Evolutionary conservation across 2,888 invertebrate genomes (phyloP).

Genomic region (Ophioninae sp.): DNA sequence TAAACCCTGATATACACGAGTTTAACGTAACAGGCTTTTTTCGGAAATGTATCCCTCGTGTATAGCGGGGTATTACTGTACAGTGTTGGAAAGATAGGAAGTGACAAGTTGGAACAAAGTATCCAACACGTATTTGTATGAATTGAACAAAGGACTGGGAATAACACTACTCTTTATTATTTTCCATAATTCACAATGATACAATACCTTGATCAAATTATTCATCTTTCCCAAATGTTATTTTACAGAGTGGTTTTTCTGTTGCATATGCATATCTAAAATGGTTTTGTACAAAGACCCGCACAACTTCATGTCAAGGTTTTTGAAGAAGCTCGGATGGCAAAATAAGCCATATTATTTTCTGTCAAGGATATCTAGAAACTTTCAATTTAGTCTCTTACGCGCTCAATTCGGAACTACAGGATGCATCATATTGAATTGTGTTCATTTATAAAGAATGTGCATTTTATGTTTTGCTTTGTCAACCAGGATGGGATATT

Average conservation of each 20-base stretch:
- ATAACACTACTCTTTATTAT: not conserved
- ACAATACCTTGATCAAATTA: not conserved
- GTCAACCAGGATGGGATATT: slow-evolving; percentile 92
- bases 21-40: too few relatives aligned
- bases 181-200: not conserved
- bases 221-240: not conserved
- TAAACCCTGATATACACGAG: not conserved
- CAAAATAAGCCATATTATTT: not conserved
- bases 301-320: not conserved
- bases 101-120: too few relatives aligned
- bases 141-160: too few relatives aligned
- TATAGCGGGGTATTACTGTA: too few relatives aligned
- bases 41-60: too few relatives aligned
- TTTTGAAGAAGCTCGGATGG: not conserved
- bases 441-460: not conserved
- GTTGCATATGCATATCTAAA: not conserved
- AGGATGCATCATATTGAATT: not conserved
- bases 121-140: too few relatives aligned
- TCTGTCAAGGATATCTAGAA: not conserved
- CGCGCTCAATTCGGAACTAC: not conserved
- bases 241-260: not conserved
- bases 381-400: not conserved
- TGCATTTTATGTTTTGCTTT: slow-evolving; percentile 24
- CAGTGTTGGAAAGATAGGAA: too few relatives aligned
- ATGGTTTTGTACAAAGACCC: not conserved